A percentile compares a stretch with the other conserved stretches of the same genome.
Evolutionary conservation across 2,797 vertebrate species (phyloP).

Genomic region (Micropoecilia bifurca): DNA sequence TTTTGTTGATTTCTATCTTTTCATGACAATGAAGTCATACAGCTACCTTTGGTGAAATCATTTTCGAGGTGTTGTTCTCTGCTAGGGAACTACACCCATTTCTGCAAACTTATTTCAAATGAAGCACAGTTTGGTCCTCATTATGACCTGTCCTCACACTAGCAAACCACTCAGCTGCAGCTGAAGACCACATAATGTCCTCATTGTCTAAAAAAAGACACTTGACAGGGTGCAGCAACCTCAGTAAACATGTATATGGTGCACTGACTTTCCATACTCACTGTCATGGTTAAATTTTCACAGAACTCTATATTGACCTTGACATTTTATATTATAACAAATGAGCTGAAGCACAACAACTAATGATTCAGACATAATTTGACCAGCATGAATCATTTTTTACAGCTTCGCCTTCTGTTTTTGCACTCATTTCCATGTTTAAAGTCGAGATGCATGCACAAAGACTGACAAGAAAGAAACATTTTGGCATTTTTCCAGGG

Average conservation of each 20-base stretch:
- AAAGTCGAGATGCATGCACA: neutral
- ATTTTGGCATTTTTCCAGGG: neutral
- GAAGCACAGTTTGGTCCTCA: neutral
- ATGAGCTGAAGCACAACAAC: neutral
- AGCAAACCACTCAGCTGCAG: neutral
- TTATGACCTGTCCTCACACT: neutral
- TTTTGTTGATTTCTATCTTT: neutral
- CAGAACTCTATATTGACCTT: neutral
- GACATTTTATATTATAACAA: neutral
- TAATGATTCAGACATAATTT: neutral
- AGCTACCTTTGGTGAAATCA: neutral
- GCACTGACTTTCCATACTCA: neutral
- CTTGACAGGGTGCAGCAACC: neutral
- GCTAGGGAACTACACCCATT: neutral
- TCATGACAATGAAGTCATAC: neutral
- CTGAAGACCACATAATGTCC: neutral
- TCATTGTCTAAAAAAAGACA: neutral
- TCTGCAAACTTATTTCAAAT: neutral
- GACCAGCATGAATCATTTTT: neutral
- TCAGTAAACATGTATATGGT: neutral
- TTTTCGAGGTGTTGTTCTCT: neutral
- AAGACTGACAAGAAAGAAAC: neutral
- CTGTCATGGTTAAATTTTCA: neutral
- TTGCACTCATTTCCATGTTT: neutral
- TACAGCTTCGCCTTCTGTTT: neutral